Percentiles rank a stretch among this genome's conserved stretches.
These are phyloP conservation scores for Prosapia bicincta DNA, from an alignment of 2,888 invertebrate genomes.

Conservation along the genomic window DNA sequence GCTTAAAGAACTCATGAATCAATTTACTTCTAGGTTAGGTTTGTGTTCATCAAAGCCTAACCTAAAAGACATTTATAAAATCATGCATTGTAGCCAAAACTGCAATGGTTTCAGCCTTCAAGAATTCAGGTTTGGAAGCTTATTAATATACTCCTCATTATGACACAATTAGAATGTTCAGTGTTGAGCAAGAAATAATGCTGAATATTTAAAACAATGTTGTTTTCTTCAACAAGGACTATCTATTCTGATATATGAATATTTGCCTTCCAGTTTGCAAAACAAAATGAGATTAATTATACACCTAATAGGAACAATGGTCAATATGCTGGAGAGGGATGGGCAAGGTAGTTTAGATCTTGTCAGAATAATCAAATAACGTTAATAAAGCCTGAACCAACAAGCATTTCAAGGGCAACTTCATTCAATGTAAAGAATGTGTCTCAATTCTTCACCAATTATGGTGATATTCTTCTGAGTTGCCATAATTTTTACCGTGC, in stretches of 20 bases:
- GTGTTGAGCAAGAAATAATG: slow-evolving; percentile 4
- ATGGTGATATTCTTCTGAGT: no score
- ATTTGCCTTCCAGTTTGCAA: neutral
- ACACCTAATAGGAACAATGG: slow-evolving; percentile 19
- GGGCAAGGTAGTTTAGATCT: slow-evolving; percentile 31
- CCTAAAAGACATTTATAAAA: slow-evolving; percentile 12
- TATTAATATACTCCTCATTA: neutral
- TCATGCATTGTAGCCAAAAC: slow-evolving; percentile 10
- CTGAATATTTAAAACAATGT: slow-evolving; percentile 27
- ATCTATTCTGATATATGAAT: slow-evolving; percentile 26
- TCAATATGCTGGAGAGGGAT: slow-evolving; percentile 31
- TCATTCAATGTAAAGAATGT: slow-evolving; percentile 26
- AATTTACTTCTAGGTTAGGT: neutral
- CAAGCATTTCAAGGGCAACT: slow-evolving; percentile 20
- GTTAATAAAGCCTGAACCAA: slow-evolving; percentile 26
- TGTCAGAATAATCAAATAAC: slow-evolving; percentile 23
- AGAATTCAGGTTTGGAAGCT: slow-evolving; percentile 6
- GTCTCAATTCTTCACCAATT: slow-evolving; percentile 15
- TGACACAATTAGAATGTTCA: slow-evolving; percentile 18
- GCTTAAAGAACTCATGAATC: neutral
- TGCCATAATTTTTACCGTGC: no score
- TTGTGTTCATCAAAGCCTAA: slow-evolving; percentile 8
- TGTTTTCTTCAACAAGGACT: slow-evolving; percentile 29
- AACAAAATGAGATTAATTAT: slow-evolving; percentile 13
- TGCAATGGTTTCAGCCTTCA: neutral